A percentile compares a stretch with the other conserved stretches of the same genome.
phyloP scores from a whole-genome alignment of 2,888 invertebrate genomes.

The Heteromyza rotundicornis region DNA sequence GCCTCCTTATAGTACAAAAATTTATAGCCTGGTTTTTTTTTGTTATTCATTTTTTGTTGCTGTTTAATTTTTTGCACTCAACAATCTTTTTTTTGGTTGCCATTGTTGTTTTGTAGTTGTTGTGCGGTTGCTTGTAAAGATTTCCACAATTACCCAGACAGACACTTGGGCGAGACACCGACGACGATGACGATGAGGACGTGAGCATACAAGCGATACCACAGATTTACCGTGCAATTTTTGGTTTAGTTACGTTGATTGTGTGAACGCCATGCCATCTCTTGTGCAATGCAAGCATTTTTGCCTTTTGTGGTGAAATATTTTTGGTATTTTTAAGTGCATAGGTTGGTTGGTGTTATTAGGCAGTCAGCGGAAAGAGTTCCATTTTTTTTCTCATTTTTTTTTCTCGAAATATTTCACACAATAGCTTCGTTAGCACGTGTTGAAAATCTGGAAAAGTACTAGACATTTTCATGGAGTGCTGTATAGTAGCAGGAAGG shows the following conservation, averaged over 20 bases:
- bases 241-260: background rate
- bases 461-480: too few species aligned
- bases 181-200: too few species aligned
- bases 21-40: background rate
- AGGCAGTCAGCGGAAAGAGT: background rate
- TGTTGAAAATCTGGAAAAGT: too few species aligned
- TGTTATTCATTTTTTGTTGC: background rate
- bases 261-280: background rate
- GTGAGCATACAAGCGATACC: background rate
- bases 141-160: slow-evolving; percentile 1
- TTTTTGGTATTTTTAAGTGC: background rate
- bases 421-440: background rate
- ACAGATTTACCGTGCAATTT: background rate
- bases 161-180: background rate
- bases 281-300: background rate
- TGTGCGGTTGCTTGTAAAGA: background rate
- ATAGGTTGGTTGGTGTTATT: background rate
- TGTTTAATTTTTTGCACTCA: background rate
- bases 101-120: too few species aligned
- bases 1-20: background rate
- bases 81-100: background rate
- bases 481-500: too few species aligned
- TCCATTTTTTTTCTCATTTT: too few species aligned
- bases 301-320: too few species aligned
- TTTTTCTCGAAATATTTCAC: background rate